A percentile compares a stretch with the other conserved stretches of the same genome.
These are phyloP conservation scores for Rhinoraja longicauda DNA, from an alignment of 2,797 vertebrate genomes.

Conservation along the genomic window DNA sequence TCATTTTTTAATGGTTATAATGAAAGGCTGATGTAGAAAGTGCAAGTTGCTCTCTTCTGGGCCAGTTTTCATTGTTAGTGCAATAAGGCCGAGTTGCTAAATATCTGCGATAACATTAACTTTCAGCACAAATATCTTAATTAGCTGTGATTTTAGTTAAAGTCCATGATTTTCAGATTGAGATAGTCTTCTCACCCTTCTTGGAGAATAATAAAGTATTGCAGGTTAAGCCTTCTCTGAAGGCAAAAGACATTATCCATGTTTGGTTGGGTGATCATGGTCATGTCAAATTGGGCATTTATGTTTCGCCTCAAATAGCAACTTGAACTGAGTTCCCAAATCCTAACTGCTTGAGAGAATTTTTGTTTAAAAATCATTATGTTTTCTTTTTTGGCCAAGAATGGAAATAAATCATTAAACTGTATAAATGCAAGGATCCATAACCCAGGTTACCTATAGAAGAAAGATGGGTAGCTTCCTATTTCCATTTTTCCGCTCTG, in stretches of 20 bases:
- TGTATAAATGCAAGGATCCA: not conserved
- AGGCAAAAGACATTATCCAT: not conserved
- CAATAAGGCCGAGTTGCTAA: not conserved
- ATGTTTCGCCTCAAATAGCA: too few species aligned
- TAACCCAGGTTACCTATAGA: not conserved
- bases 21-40: not conserved
- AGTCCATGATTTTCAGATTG: not conserved
- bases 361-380: too few species aligned
- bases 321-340: too few species aligned
- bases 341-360: too few species aligned
- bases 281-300: too few species aligned
- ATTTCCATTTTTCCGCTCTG: not conserved
- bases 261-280: not conserved
- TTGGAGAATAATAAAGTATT: not conserved
- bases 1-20: not conserved
- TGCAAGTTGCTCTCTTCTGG: not conserved
- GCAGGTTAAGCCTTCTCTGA: not conserved
- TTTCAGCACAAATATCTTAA: not conserved
- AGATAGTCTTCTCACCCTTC: not conserved
- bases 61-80: not conserved
- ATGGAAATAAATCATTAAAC: not conserved
- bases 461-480: not conserved
- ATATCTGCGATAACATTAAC: not conserved
- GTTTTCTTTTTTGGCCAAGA: too few species aligned
- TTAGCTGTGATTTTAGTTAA: not conserved